phyloP scores from a whole-genome alignment of 2,113 vertebrate genomes.

The Sprattus sprattus region DNA sequence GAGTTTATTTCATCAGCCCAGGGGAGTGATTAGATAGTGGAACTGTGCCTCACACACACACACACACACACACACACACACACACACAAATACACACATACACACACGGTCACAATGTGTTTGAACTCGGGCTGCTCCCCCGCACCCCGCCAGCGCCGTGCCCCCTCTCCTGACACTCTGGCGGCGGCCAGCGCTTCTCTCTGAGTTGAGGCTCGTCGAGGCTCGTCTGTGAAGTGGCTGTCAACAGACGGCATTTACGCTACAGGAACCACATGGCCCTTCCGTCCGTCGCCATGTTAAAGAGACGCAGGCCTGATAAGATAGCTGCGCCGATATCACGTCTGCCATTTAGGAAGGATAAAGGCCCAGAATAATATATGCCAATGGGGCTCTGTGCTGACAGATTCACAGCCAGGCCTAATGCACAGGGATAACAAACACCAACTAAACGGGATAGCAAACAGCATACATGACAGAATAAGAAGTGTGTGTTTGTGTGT shows the following conservation, averaged over 20 bases:
- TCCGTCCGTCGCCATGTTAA: conserved; percentile 61
- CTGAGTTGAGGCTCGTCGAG: conserved; percentile 47
- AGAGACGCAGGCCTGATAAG: conserved; percentile 56
- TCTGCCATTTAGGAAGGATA: conserved; percentile 16
- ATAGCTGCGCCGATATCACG: conserved; percentile 37
- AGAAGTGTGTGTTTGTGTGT: neutral
- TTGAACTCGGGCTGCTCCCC: conserved; percentile 71
- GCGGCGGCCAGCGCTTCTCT: conserved; percentile 48
- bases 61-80: conserved; percentile 13
- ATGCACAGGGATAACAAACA: conserved; percentile 7
- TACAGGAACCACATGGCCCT: conserved; percentile 66
- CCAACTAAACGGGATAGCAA: neutral
- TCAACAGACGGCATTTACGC: conserved; percentile 71
- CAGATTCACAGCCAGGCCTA: conserved; percentile 10
- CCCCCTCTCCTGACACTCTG: neutral
- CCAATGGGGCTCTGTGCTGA: neutral
- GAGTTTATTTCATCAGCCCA: conserved; percentile 75
- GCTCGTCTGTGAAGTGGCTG: conserved; percentile 75
- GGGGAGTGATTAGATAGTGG: conserved; percentile 73
- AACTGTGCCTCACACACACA: conserved; percentile 51
- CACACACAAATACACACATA: conserved; percentile 46
- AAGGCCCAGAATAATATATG: neutral
- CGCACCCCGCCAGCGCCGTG: conserved; percentile 57
- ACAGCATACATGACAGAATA: neutral
- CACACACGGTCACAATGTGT: conserved; percentile 54